phyloP scores from a whole-genome alignment of 2,888 invertebrate species.

The Amaurobius ferox region DNA sequence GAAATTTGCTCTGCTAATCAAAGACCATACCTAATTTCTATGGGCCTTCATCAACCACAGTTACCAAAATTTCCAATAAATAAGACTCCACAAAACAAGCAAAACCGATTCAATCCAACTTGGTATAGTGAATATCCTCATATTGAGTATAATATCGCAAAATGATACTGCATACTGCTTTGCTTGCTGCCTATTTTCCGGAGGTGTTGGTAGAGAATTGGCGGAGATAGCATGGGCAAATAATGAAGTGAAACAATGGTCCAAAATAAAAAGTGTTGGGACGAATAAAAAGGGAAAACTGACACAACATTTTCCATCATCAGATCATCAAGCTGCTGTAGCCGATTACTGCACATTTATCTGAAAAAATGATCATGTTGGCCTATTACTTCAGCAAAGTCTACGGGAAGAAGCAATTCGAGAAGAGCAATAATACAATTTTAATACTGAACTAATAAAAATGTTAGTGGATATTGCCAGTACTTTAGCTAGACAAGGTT shows the following conservation, averaged over 20 bases:
- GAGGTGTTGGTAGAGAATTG: neutral
- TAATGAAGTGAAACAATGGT: neutral
- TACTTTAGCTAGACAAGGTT: no score
- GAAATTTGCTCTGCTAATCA: neutral
- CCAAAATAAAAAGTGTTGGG: conserved; percentile 15
- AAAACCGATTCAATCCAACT: neutral
- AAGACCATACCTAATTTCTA: neutral
- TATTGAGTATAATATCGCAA: neutral
- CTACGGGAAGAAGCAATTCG: neutral
- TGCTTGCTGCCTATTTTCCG: neutral
- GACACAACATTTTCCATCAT: neutral
- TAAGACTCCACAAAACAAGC: no score
- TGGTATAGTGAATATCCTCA: neutral
- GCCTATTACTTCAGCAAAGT: neutral
- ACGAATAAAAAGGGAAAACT: neutral
- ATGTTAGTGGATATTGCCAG: neutral
- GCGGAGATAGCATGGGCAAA: neutral
- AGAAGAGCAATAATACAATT: neutral
- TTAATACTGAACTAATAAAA: neutral
- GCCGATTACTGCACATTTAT: conserved; percentile 1
- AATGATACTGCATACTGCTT: no score
- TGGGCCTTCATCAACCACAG: neutral
- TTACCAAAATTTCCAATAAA: no score
- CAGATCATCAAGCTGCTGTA: neutral
- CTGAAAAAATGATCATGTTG: no score